phyloP scores from a whole-genome alignment of 2,113 vertebrate species.

The Apodemus sylvaticus region DNA sequence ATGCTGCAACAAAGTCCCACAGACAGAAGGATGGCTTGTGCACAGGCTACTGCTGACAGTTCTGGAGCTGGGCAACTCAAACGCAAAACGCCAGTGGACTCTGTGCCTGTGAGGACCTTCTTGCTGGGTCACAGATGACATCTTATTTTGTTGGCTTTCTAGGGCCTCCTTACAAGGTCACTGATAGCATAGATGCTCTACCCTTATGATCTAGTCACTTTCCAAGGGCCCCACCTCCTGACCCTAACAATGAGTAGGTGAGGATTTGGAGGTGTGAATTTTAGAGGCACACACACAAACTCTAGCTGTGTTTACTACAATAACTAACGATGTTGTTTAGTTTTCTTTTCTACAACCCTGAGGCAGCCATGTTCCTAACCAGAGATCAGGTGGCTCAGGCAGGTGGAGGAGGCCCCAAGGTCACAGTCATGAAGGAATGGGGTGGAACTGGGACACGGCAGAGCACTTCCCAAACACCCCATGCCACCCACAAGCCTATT shows the following conservation, averaged over 20 bases:
- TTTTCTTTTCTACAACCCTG: background rate
- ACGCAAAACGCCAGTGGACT: background rate
- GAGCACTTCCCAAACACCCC: background rate
- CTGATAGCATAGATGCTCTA: no score
- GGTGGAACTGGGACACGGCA: background rate
- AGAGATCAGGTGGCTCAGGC: background rate
- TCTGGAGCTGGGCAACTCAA: background rate
- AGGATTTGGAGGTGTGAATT: background rate
- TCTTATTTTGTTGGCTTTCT: background rate
- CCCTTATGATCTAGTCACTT: no score
- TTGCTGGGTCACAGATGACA: background rate
- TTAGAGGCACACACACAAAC: background rate
- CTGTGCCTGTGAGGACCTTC: background rate
- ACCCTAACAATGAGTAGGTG: no score
- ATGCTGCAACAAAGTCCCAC: background rate
- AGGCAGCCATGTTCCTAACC: background rate
- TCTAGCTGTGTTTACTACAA: no score
- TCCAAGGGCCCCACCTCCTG: background rate
- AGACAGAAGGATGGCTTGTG: background rate
- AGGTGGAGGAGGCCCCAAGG: background rate
- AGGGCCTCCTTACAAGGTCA: background rate
- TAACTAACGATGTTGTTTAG: background rate
- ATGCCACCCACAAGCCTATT: background rate
- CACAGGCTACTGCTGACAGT: background rate
- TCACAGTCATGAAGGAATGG: background rate